Evolutionary conservation across 2,888 invertebrate genomes (phyloP), one percentile per base, ranked within the genome.

Genomic region (Pyrrhia umbra): DNA sequence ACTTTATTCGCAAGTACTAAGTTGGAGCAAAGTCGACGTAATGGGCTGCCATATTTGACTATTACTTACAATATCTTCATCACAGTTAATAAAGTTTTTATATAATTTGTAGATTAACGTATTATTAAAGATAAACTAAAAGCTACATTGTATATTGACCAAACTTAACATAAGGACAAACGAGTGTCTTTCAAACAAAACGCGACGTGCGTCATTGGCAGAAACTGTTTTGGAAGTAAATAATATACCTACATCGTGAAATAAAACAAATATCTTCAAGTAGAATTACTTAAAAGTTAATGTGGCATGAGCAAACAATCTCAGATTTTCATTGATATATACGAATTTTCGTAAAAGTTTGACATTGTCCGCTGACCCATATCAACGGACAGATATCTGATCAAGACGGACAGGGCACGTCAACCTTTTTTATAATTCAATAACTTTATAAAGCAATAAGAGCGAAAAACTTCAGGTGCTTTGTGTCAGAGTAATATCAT

Each of bases 381-480:
- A 62, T 69, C 69, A 73, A 39, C 27, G 34, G 42, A 16, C 49
- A 62, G 18, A 34, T 65, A 47, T 25, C 66, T 75, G 66, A 75
- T 69, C 42, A 69, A 73, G 61, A 66, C 56, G 34, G 61, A 54
- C 62, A 37, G 21, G 15, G 59, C 54, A 54, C 47, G 45, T 45
- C 34, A 27, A 57, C 45, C 45, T 64, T 50, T 71, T 57, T 57
- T 50, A 71, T 57, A 64, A 71, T 46, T 30, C 15, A 52, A 69
- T 34, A 45, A 27, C 6, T 51, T 30, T 40, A 9, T 30, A 62
- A 27, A 61, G 15, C 16, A 45, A 39, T 20, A 42, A 34, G 34
- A 34, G 6, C 3, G 16, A 40, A 25, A 4, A 40, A 42, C 25
- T 30, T 16, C 3, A 15, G 2, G 9, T n/a, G 9, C 2, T 18